Percentiles rank a stretch among this genome's conserved stretches.
Evolutionary conservation across 30 jellyfish, hydroid and myxozoan genomes (phyloP).

Genomic region (Aurelia coerulea): DNA sequence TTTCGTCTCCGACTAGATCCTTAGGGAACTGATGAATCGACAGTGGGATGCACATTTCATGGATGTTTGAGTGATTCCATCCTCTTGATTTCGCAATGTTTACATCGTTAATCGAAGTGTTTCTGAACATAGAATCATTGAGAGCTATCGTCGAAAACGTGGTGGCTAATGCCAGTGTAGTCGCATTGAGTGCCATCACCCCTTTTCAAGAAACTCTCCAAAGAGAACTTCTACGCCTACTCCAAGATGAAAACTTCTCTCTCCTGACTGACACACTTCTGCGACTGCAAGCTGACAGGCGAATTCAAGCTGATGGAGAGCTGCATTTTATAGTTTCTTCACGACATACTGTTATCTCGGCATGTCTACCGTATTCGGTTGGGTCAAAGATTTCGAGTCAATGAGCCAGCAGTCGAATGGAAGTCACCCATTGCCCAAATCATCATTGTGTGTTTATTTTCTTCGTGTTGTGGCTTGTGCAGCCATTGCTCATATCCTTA

Average conservation of each 20-base stretch:
- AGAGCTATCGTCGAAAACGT: conserved; percentile 8
- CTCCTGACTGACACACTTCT: neutral
- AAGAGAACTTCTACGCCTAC: neutral
- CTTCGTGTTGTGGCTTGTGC: conserved; percentile 17
- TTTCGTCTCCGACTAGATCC: conserved; percentile 71
- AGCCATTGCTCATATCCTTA: neutral
- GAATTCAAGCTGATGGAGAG: neutral
- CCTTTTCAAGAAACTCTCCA: neutral
- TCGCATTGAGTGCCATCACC: conserved; percentile 29
- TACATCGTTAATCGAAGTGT: conserved; percentile 6
- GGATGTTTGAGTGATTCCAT: conserved; percentile 13
- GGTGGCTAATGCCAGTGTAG: conserved; percentile 55
- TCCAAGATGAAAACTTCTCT: neutral
- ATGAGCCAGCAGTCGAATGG: conserved; percentile 14
- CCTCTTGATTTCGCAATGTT: conserved; percentile 32
- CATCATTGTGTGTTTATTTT: conserved; percentile 13
- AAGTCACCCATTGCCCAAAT: conserved; percentile 11
- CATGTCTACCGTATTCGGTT: neutral
- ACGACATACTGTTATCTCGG: neutral
- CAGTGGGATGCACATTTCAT: conserved; percentile 72
- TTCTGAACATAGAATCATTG: neutral
- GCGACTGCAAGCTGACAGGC: conserved; percentile 54
- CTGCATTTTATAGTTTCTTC: conserved; percentile 11
- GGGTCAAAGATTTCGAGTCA: conserved; percentile 16
- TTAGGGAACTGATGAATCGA: conserved; percentile 90